phyloP scores from a whole-genome alignment of 2,888 invertebrate species.

The Rosalia funebris region DNA sequence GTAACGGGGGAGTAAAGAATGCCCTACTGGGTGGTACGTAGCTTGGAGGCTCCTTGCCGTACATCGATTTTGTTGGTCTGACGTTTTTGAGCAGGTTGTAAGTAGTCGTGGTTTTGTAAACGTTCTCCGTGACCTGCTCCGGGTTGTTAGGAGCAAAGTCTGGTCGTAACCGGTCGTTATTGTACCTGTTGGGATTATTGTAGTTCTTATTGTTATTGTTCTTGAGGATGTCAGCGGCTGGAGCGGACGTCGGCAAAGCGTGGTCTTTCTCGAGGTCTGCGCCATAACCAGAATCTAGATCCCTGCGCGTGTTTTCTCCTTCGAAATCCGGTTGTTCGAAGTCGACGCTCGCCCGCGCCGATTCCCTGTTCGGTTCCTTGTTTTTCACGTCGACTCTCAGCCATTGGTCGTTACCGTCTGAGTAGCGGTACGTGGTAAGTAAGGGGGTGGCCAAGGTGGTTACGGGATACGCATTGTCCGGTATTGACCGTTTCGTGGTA shows the following conservation, averaged over 20 bases:
- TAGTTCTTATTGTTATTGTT: slow-evolving; percentile 81
- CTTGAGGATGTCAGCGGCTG: slow-evolving; percentile 81
- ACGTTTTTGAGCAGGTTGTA: slow-evolving; percentile 71
- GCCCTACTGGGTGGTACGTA: slow-evolving; percentile 84
- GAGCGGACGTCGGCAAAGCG: slow-evolving; percentile 78
- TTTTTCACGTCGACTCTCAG: slow-evolving; percentile 61
- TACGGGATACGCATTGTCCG: slow-evolving; percentile 71
- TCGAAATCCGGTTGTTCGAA: slow-evolving; percentile 51
- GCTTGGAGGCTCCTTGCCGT: slow-evolving; percentile 78
- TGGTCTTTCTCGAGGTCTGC: slow-evolving; percentile 78
- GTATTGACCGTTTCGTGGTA: slow-evolving; percentile 75
- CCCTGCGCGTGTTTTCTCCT: slow-evolving; percentile 48
- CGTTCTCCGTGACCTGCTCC: slow-evolving; percentile 59
- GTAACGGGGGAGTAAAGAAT: slow-evolving; percentile 82
- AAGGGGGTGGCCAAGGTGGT: slow-evolving; percentile 74
- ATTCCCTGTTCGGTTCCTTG: slow-evolving; percentile 44
- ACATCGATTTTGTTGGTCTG: slow-evolving; percentile 70
- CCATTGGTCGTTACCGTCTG: slow-evolving; percentile 61
- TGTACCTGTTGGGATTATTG: slow-evolving; percentile 75
- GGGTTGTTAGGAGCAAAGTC: slow-evolving; percentile 50
- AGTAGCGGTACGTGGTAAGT: slow-evolving; percentile 68
- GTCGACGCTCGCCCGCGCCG: slow-evolving; percentile 46
- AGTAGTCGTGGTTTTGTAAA: slow-evolving; percentile 61
- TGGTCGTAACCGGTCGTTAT: slow-evolving; percentile 62
- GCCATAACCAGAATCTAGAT: slow-evolving; percentile 68